These are phyloP conservation scores for Hemicentrotus pulcherrimus DNA, from an alignment of 35 echinoderm and acorn worm species.

Conservation along the genomic window DNA sequence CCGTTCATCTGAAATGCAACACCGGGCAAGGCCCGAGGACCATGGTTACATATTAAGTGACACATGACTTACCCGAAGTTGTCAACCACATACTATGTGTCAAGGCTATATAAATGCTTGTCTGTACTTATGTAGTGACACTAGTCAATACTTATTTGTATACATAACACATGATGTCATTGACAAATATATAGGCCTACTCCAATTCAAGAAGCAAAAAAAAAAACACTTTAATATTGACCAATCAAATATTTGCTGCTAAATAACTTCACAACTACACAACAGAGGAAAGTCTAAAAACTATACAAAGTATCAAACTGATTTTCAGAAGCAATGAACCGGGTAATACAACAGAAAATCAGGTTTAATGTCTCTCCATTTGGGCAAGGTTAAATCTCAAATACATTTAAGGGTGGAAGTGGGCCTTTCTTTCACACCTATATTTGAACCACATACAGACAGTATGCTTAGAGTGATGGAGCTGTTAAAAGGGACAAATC, in stretches of 20 bases:
- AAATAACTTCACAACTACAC: no score
- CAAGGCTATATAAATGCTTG: background rate
- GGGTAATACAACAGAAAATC: background rate
- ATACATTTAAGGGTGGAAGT: background rate
- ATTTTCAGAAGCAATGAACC: no score
- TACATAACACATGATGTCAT: no score
- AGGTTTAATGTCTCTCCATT: background rate
- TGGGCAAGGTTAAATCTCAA: background rate
- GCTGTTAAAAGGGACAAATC: no score
- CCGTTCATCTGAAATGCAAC: slow-evolving; percentile 8
- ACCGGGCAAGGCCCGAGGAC: slow-evolving; percentile 8
- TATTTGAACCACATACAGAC: background rate
- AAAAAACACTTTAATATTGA: no score
- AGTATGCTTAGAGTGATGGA: no score
- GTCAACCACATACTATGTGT: background rate
- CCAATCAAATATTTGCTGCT: no score
- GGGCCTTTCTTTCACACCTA: background rate
- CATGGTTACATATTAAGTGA: background rate
- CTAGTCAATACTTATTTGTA: background rate
- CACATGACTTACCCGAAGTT: background rate
- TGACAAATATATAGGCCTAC: no score
- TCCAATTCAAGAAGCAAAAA: no score
- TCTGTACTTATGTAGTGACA: background rate
- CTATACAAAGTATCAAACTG: no score
- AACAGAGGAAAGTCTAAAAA: no score